Base-by-base conservation (phyloP, 2,888 invertebrate species). In the Orthonychiurus folsomi region DNA sequence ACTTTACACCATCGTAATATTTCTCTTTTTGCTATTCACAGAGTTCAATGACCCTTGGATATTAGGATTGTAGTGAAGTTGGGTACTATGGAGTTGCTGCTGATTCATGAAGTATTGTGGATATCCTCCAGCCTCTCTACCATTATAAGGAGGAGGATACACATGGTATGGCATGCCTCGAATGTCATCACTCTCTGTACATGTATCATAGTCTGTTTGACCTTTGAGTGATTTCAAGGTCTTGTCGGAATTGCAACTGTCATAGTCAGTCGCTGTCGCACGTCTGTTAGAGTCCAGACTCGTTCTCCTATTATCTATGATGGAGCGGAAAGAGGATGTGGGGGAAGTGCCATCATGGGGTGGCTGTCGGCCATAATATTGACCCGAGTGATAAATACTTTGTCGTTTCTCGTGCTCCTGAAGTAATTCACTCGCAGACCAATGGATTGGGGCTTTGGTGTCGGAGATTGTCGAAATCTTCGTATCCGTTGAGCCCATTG, bases 1-100 rank as follows among this genome's bases (percentile, higher is more conserved):
- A n/a, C n/a, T n/a, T n/a, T 48, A 83, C 66, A 83, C 83, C 82
- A 83, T 83, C 52, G 83, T 83, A 37, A 83, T 81, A 74, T 83
- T 83, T 56, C 83, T 75, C 69, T 66, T 61, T 60, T 81, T 77
- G 71, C 73, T 73, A 62, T 81, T 81, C 28, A 83, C 82, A 1
- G 82, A 82, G 67, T 78, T 81, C 74, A 82, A 75, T 1, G 82
- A 82, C 12, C 82, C 82, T 72, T 82, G 81, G 55, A 81, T 74
- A 73, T 80, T 81, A 2, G 80, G 77, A 48, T 48, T n/a, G 48
- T 48, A 48, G 48, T 48, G 48, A n/a, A n/a, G n/a, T n/a, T n/a
- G n/a, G n/a, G n/a, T n/a, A n/a, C n/a, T n/a, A n/a, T n/a, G n/a
- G n/a, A n/a, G n/a, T n/a, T n/a, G n/a, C n/a, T n/a, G n/a, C 5